Base-by-base conservation (phyloP, 53 echinoderm and acorn worm species). In the Stichopus horrens region DNA sequence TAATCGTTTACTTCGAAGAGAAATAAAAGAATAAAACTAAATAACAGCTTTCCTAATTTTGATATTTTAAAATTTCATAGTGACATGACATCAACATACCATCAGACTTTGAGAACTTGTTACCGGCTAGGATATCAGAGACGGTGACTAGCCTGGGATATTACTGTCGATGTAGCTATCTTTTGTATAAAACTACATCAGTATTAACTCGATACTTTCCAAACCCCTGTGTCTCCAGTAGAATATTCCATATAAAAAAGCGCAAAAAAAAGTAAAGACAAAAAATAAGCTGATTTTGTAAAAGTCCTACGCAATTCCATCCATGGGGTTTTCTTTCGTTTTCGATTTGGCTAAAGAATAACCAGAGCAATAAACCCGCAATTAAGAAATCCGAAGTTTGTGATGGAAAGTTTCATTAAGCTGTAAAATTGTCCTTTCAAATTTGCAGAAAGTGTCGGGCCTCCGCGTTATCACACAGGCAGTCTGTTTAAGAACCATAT, bases 361-460 rank as follows among this genome's bases (percentile, higher is more conserved):
- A 71, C 71, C 71, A 71, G 71, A 71, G 18, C n/a, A 20, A 71
- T 71, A 71, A 71, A 71, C 18, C 71, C 71, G 19, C 71, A 18
- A 71, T 71, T 71, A 37, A 71, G 71, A 71, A 71, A 71, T 71
- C 71, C 71, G 18, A 13, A 71, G 18, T 81, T 56, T 81, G 81
- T 9, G 81, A 58, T 58, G 52, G 81, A 81, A 81, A n/a, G 56
- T 58, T 58, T 57, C 56, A 81, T 81, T 57, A 81, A 56, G 19
- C 57, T 57, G 57, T 81, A 81, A 81, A 81, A 81, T 58, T 57
- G 81, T 56, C 57, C 55, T 56, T 81, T 81, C 81, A 56, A 81
- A 57, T 81, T 81, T 55, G 57, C 56, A 7, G 19, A 53, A 81
- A 57, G 20, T 19, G 58, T 56, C 58, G 56, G 75, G 81, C 81